A percentile compares a stretch with the other conserved stretches of the same genome.
These are phyloP conservation scores for Rhyzopertha dominica DNA, from an alignment of 1,140 invertebrate genomes.

Conservation along the genomic window DNA sequence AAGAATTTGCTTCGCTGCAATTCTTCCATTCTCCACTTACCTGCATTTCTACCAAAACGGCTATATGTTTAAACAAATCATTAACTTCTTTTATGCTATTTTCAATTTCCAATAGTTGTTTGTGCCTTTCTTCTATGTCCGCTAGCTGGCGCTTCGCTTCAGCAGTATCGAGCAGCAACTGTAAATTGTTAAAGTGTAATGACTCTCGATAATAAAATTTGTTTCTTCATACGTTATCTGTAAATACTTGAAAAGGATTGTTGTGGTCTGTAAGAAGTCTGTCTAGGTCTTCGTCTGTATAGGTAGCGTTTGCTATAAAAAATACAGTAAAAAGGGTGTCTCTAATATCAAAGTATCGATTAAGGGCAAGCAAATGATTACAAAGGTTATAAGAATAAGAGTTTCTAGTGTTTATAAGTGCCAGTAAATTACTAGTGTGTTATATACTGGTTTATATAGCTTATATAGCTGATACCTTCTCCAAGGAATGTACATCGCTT, in stretches of 20 bases:
- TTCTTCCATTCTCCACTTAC: constrained; percentile 40
- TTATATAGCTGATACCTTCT: too few species aligned
- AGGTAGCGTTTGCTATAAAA: constrained; percentile 7
- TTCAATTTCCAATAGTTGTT: constrained; percentile 79
- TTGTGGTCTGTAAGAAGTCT: constrained; percentile 24
- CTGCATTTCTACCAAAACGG: constrained; percentile 69
- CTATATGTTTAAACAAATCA: constrained; percentile 79
- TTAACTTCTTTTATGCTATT: constrained; percentile 72
- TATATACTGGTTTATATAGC: too few species aligned
- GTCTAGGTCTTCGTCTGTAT: constrained; percentile 28
- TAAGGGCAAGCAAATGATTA: background rate
- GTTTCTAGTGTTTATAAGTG: too few species aligned
- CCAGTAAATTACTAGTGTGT: too few species aligned
- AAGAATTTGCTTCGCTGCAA: constrained; percentile 13
- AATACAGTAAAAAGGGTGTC: background rate
- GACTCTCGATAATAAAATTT: constrained; percentile 16
- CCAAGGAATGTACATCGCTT: too few species aligned
- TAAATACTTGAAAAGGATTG: constrained; percentile 33
- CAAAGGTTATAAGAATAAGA: too few species aligned
- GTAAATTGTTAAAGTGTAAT: constrained; percentile 28
- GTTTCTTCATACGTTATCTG: constrained; percentile 31
- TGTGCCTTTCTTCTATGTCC: constrained; percentile 77
- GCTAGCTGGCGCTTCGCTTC: constrained; percentile 73
- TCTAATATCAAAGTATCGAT: background rate
- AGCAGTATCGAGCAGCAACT: constrained; percentile 77